A percentile compares a stretch with the other conserved stretches of the same genome.
phyloP scores from a whole-genome alignment of 30 jellyfish, hydroid and myxozoan species.

The Catostylus mosaicus region DNA sequence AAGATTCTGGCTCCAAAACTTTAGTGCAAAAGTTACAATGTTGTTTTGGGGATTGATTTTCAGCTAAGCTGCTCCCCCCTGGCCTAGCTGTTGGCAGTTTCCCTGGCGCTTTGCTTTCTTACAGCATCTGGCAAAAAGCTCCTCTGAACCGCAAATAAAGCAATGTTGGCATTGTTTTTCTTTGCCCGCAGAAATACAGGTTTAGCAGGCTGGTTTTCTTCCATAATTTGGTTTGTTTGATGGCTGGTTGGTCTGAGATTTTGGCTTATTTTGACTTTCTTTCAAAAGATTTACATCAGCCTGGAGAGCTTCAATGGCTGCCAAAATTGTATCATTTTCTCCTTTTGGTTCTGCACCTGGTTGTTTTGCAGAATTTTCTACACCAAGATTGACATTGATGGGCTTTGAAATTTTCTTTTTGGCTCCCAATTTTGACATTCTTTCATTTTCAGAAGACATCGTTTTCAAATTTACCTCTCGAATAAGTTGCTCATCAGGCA shows the following conservation, averaged over 20 bases:
- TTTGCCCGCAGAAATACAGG: not conserved
- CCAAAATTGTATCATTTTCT: constrained; percentile 12
- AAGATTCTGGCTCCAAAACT: constrained; percentile 46
- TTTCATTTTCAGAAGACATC: constrained; percentile 11
- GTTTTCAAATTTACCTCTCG: not conserved
- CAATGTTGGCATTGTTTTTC: constrained; percentile 29
- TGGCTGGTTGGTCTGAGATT: not conserved
- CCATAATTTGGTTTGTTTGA: constrained; percentile 3
- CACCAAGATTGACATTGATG: constrained; percentile 8
- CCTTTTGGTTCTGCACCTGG: constrained; percentile 14
- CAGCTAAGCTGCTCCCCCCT: constrained; percentile 23
- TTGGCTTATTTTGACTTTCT: constrained; percentile 32
- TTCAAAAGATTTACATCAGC: constrained; percentile 36
- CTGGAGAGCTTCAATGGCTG: constrained; percentile 23
- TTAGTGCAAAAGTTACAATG: constrained; percentile 23
- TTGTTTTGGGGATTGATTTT: constrained; percentile 16
- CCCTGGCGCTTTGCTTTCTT: constrained; percentile 58
- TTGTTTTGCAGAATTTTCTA: constrained; percentile 19
- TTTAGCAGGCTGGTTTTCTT: constrained; percentile 7
- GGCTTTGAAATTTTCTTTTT: constrained; percentile 14
- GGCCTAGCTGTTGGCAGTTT: constrained; percentile 62
- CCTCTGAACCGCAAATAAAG: constrained; percentile 38
- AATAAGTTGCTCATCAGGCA: constrained; percentile 21
- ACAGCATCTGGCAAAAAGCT: constrained; percentile 63
- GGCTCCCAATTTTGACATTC: constrained; percentile 23